These are phyloP conservation scores for Campylorhamphus procurvoides DNA, from an alignment of 2,113 vertebrate genomes.

Conservation along the genomic window DNA sequence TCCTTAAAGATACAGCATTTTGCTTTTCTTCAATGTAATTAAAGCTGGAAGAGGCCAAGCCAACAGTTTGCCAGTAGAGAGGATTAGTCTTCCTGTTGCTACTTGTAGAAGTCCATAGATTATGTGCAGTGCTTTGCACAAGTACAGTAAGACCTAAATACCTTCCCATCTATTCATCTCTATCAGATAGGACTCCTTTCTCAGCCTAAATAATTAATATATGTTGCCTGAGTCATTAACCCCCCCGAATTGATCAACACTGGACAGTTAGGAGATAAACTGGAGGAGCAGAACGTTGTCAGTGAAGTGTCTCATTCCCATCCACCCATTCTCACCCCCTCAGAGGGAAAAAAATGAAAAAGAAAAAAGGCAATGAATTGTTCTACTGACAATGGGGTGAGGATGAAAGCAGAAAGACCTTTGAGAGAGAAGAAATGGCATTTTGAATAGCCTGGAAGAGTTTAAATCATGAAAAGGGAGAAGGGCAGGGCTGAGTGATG, in stretches of 20 bases:
- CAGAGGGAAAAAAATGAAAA: not conserved
- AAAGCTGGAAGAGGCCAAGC: not conserved
- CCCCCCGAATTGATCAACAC: not conserved
- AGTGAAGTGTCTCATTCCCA: not conserved
- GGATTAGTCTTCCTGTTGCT: conserved; percentile 50
- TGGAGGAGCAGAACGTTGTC: not conserved
- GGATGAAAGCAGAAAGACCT: not conserved
- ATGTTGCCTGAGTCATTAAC: conserved; percentile 24
- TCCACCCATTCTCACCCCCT: not conserved
- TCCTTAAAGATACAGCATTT: conserved; percentile 4
- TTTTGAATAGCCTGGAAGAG: not conserved
- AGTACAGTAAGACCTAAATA: conserved; percentile 28
- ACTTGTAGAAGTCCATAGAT: conserved; percentile 29
- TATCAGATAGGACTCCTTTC: conserved; percentile 38
- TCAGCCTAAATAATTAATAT: not conserved
- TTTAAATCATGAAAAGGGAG: not conserved
- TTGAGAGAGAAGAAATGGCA: not conserved
- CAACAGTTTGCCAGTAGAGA: not conserved
- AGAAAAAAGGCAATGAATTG: not conserved
- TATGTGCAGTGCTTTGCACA: conserved; percentile 19
- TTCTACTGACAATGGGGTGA: not conserved
- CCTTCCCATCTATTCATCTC: conserved; percentile 26
- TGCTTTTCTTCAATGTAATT: not conserved
- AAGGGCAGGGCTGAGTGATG: not conserved
- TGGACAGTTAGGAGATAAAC: not conserved